Evolutionary conservation across 53 echinoderm and acorn worm species (phyloP), one percentile per base, ranked within the genome.

Genomic region (Pentamera pediparva): DNA sequence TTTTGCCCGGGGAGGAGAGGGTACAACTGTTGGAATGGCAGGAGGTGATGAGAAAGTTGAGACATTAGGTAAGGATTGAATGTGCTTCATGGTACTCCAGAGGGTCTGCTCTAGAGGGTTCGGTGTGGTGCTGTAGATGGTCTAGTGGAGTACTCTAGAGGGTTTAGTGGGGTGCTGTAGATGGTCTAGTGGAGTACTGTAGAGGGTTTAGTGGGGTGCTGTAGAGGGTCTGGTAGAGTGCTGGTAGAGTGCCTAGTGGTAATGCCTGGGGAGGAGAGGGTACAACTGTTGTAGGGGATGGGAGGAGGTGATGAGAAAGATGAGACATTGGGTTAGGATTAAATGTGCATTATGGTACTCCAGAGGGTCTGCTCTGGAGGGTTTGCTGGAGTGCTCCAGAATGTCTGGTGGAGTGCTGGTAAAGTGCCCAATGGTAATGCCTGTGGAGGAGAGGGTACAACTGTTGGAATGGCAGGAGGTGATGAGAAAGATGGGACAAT

Each of bases 261-360:
- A 28, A 60, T 62, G 3, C 77, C 91, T 17, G 69, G 63, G 18
- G 82, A 87, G n/a, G 65, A 83, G 54, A 88, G 90, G 79, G 65
- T 77, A 13, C 73, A 80, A 27, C 62, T 95, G 17, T 55, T 74
- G 58, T 57, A 75, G 3, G 87, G 82, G 56, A 69, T 91, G 32
- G 78, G 74, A 32, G 78, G 70, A 26, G 81, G 82, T 15, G 91
- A 91, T 58, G 61, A 35, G 13, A 83, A 85, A 15, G 82, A 91
- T 37, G 77, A 95, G 25, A 86, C 86, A 0, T 22, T 92, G 10
- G 93, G 93, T 92, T 59, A 81, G n/a, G n/a, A n/a, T n/a, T n/a
- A n/a, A n/a, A n/a, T n/a, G n/a, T n/a, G n/a, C n/a, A n/a, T n/a
- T n/a, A n/a, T n/a, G n/a, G n/a, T n/a, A n/a, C n/a, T n/a, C n/a